A percentile compares a stretch with the other conserved stretches of the same genome.
These are phyloP conservation scores for Sarcophaga peregrina DNA, from an alignment of 1,140 invertebrate genomes.

Conservation along the genomic window DNA sequence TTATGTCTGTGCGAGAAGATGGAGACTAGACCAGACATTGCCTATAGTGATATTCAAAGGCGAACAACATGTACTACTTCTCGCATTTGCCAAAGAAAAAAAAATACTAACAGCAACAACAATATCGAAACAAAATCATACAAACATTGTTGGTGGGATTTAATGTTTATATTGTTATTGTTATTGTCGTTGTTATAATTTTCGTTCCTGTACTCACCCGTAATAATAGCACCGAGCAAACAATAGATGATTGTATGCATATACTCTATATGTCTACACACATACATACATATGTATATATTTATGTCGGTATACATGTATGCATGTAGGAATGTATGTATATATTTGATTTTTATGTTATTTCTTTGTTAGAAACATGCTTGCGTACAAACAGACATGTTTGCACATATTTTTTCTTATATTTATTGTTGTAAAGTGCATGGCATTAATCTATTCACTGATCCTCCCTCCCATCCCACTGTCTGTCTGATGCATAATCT, in stretches of 20 bases:
- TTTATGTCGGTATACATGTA: no score
- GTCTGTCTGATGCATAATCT: not conserved
- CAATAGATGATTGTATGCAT: not conserved
- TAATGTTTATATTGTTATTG: not conserved
- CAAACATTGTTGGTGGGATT: constrained; percentile 1
- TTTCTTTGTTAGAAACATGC: constrained; percentile 25
- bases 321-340: no score
- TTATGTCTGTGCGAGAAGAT: constrained; percentile 39
- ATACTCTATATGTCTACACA: no score
- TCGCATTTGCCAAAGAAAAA: constrained; percentile 4
- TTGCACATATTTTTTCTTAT: not conserved
- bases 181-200: not conserved
- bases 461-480: not conserved
- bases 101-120: no score
- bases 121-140: not conserved
- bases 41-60: constrained; percentile 19
- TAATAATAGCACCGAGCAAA: not conserved
- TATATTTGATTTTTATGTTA: not conserved
- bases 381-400: constrained; percentile 10
- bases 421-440: constrained; percentile 29
- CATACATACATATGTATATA: no score
- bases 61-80: constrained; percentile 37
- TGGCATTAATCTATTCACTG: not conserved
- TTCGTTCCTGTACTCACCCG: not conserved
- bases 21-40: constrained; percentile 40